Percentiles rank a stretch among this genome's conserved stretches.
These are phyloP conservation scores for Galerucella pusilla DNA, from an alignment of 2,888 invertebrate species.

Conservation along the genomic window DNA sequence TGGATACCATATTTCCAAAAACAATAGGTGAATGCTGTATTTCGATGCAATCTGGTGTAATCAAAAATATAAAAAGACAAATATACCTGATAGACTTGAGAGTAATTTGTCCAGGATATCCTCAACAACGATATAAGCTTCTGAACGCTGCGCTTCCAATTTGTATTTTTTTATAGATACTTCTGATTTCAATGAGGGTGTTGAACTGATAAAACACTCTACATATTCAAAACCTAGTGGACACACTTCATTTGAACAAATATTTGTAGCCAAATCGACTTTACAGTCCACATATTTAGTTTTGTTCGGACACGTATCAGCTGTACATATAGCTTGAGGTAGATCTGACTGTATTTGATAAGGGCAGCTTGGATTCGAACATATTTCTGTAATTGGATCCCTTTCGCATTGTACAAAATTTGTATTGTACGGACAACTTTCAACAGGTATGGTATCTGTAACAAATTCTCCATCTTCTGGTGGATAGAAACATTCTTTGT, in stretches of 20 bases:
- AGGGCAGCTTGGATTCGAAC: neutral
- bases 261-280: neutral
- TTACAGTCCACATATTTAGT: neutral
- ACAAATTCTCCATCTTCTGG: neutral
- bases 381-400: neutral
- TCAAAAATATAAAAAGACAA: neutral
- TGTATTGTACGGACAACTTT: neutral
- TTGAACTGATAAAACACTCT: neutral
- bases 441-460: neutral
- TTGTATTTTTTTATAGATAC: neutral
- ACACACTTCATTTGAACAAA: neutral
- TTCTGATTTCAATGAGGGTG: neutral
- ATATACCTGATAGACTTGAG: neutral
- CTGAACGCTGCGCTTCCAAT: neutral
- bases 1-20: too few species aligned
- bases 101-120: neutral
- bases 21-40: too few species aligned
- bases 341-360: neutral
- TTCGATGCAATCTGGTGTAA: too few species aligned
- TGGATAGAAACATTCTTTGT: too few species aligned
- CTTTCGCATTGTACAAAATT: neutral
- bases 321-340: neutral
- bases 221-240: neutral
- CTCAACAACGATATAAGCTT: neutral
- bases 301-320: neutral